A percentile compares a stretch with the other conserved stretches of the same genome.
These are phyloP conservation scores for Chiloscyllium plagiosum DNA, from an alignment of 2,113 vertebrate genomes.

Conservation along the genomic window DNA sequence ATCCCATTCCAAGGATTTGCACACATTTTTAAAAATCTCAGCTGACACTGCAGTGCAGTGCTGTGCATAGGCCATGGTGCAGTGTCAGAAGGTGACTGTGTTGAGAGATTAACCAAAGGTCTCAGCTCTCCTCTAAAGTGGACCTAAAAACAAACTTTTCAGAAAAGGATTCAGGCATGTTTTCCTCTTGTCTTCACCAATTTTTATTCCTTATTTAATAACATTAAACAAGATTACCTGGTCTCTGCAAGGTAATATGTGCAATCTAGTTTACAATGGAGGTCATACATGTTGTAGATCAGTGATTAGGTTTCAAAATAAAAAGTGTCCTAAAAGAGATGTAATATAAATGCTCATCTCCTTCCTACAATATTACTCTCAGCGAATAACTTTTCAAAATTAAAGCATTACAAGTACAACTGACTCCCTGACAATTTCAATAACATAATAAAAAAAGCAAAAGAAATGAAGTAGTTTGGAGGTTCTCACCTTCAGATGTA, in stretches of 20 bases:
- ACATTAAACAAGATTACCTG: neutral
- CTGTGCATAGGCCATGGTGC: neutral
- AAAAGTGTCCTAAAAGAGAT: neutral
- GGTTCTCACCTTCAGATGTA: neutral
- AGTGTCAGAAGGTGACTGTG: neutral
- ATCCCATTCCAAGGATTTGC: neutral
- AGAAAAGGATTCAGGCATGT: neutral
- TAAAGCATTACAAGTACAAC: neutral
- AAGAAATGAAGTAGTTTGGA: neutral
- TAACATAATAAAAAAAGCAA: neutral
- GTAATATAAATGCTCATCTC: neutral
- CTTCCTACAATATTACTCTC: neutral
- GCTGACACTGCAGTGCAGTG: neutral
- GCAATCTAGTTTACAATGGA: neutral
- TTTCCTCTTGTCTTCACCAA: neutral
- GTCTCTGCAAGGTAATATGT: neutral
- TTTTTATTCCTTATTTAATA: neutral
- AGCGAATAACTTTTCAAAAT: neutral
- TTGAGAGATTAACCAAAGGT: neutral
- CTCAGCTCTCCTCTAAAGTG: neutral
- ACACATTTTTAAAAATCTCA: neutral
- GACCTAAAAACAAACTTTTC: neutral
- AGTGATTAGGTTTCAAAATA: neutral
- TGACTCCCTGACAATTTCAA: neutral
- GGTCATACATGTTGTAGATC: neutral